These are phyloP conservation scores for Oryctolagus cuniculus DNA, from an alignment of 2,113 vertebrate species.

Conservation along the genomic window DNA sequence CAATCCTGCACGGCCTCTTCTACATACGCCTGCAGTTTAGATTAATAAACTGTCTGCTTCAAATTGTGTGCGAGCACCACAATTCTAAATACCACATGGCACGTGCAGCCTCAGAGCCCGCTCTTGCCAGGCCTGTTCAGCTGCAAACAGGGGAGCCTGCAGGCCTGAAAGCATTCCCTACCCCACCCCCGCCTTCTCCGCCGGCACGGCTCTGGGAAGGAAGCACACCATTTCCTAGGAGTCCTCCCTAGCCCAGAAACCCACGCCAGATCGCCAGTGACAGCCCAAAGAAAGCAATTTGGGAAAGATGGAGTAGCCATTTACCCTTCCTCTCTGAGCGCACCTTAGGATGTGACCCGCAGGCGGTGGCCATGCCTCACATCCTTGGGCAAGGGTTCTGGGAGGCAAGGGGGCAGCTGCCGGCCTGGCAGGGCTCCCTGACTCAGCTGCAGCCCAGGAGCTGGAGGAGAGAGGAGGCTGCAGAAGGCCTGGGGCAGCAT, in stretches of 20 bases:
- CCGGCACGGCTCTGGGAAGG: constrained; percentile 45
- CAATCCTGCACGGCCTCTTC: constrained; percentile 88
- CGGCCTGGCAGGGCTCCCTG: constrained; percentile 17
- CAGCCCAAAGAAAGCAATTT: constrained; percentile 83
- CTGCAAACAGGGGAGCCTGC: constrained; percentile 55
- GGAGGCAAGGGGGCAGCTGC: constrained; percentile 56
- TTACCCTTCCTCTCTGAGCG: constrained; percentile 81
- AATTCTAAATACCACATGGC: constrained; percentile 91
- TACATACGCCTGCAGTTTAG: constrained; percentile 90
- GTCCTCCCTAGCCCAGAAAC: constrained; percentile 74
- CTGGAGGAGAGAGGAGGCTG: not conserved
- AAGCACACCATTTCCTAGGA: constrained; percentile 76
- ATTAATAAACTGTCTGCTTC: constrained; percentile 92
- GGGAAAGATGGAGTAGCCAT: constrained; percentile 81
- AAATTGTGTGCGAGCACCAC: constrained; percentile 90
- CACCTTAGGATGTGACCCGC: constrained; percentile 77
- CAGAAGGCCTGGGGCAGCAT: not conserved
- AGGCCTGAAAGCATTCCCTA: constrained; percentile 64
- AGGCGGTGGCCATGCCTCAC: constrained; percentile 19
- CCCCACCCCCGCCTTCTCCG: constrained; percentile 32
- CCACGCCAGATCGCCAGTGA: constrained; percentile 79
- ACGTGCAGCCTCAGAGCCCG: constrained; percentile 88
- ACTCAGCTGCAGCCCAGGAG: not conserved
- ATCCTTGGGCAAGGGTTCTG: constrained; percentile 59
- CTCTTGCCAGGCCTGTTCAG: constrained; percentile 75